Conservation (phyloP, 2,797 vertebrate species). For the Acanthornis magna region DNA sequence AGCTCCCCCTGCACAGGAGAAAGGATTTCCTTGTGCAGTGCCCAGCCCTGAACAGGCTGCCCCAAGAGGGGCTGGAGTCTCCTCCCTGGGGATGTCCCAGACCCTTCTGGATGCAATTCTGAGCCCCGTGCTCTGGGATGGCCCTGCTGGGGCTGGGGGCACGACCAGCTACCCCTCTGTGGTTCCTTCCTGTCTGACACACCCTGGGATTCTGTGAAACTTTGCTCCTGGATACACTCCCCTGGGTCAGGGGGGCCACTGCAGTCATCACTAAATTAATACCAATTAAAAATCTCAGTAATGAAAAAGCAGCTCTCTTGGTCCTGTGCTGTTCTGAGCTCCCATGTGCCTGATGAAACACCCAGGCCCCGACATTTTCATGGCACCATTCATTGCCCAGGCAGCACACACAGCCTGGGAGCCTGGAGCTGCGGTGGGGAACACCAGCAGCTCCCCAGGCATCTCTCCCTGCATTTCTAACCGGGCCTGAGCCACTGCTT, state of each 20-base stretch:
- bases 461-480: not conserved
- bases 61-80: not conserved
- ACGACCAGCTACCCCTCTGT: not conserved
- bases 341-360: not conserved
- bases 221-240: not conserved
- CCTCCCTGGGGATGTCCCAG: not conserved
- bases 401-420: not conserved
- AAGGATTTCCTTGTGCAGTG: not conserved
- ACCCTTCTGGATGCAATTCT: not conserved
- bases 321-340: not conserved
- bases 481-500: accelerated
- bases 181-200: not conserved
- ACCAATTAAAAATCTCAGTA: not conserved
- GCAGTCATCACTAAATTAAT: not conserved
- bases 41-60: not conserved
- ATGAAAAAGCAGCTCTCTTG: not conserved
- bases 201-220: not conserved
- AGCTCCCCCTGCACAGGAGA: not conserved
- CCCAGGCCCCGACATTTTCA: not conserved
- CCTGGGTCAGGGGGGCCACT: not conserved
- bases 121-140: not conserved
- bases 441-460: not conserved
- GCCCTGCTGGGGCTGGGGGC: not conserved
- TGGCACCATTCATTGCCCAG: not conserved
- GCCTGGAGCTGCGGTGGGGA: not conserved